phyloP scores from a whole-genome alignment of 37 sponge, comb jelly and placozoan genomes.

The Cliona cf. orientalis region DNA sequence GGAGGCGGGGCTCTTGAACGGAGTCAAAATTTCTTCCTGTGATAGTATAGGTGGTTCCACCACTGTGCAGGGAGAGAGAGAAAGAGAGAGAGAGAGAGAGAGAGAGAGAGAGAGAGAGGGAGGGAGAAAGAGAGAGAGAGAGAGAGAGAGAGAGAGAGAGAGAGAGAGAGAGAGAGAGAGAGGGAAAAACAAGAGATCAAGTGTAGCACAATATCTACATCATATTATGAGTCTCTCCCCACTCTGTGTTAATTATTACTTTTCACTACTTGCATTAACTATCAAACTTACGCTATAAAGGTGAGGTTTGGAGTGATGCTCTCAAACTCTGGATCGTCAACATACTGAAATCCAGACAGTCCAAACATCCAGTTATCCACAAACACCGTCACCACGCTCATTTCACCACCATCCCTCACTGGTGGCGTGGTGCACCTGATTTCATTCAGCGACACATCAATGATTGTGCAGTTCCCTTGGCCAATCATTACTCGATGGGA shows the following conservation, averaged over 20 bases:
- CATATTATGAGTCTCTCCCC: neutral
- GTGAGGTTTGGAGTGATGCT: conserved; percentile 19
- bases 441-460: neutral
- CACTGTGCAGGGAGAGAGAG: conserved; percentile 14
- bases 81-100: too few species aligned
- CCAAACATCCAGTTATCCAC: conserved; percentile 22
- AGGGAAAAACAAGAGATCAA: neutral
- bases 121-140: too few species aligned
- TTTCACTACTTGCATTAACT: neutral
- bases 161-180: neutral
- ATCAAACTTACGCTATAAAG: conserved; percentile 27
- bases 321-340: conserved; percentile 34
- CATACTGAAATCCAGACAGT: conserved; percentile 24
- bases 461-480: conserved; percentile 26
- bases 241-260: neutral
- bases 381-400: neutral
- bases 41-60: conserved; percentile 43
- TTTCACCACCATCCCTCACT: neutral
- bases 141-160: too few species aligned
- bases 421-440: conserved; percentile 10
- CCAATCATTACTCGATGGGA: conserved; percentile 32
- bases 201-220: neutral
- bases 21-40: conserved; percentile 21
- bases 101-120: too few species aligned
- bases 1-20: conserved; percentile 47